phyloP scores from a whole-genome alignment of 2,797 vertebrate species.

The Malacoraja senta region DNA sequence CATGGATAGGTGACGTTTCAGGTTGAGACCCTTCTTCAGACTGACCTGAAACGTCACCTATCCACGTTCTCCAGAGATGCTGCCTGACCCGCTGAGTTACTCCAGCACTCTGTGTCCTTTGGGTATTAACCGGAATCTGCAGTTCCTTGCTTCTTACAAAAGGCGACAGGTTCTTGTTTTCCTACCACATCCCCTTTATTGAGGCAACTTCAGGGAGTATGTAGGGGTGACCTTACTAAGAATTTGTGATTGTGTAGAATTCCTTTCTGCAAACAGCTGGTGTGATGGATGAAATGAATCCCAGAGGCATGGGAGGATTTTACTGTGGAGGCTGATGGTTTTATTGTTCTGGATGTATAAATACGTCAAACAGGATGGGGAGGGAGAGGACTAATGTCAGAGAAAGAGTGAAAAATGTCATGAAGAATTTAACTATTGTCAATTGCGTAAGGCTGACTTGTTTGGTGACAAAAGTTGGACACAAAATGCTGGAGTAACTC shows the following conservation, averaged over 20 bases:
- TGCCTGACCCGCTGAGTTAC: too few species aligned
- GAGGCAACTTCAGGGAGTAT: neutral
- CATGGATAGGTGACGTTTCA: too few species aligned
- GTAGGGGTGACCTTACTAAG: conserved; percentile 20
- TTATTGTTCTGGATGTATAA: neutral
- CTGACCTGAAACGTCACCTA: too few species aligned
- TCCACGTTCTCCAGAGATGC: too few species aligned
- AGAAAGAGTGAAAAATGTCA: neutral
- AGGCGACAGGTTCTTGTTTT: neutral
- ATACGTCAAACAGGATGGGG: neutral
- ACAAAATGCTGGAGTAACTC: too few species aligned
- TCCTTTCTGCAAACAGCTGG: conserved; percentile 16
- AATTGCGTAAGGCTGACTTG: neutral
- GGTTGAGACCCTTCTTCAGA: too few species aligned
- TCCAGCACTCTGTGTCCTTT: too few species aligned
- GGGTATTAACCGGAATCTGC: too few species aligned
- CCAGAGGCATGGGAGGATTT: neutral
- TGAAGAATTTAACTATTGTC: too few species aligned
- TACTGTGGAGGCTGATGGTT: neutral
- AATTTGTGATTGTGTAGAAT: conserved; percentile 17
- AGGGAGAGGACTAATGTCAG: neutral
- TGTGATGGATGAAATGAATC: conserved; percentile 1
- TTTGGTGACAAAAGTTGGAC: neutral
- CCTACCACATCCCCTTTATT: neutral
- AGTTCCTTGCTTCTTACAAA: too few species aligned